phyloP scores from a whole-genome alignment of 2,797 vertebrate genomes.

The Ispidina picta region DNA sequence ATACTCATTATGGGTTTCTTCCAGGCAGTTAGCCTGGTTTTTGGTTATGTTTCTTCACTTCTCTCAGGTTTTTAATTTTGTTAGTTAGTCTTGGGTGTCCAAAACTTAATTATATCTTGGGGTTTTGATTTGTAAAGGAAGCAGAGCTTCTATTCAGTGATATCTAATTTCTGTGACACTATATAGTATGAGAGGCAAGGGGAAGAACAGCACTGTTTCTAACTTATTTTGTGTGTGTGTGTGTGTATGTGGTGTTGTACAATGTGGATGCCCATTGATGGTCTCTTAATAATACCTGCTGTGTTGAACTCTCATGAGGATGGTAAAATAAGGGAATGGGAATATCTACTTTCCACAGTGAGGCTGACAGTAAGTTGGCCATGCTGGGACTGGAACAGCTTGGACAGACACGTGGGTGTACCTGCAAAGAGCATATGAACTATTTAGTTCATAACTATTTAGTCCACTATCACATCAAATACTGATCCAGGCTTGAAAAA shows the following conservation, averaged over 20 bases:
- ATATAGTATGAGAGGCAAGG: neutral
- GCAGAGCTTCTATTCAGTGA: neutral
- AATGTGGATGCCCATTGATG: neutral
- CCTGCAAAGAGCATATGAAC: neutral
- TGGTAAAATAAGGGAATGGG: neutral
- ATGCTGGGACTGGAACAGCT: neutral
- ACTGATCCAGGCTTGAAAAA: neutral
- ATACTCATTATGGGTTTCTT: neutral
- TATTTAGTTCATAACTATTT: neutral
- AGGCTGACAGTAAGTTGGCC: fast-evolving
- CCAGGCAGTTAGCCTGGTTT: neutral
- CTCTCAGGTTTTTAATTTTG: neutral
- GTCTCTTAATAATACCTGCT: neutral
- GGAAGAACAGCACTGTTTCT: neutral
- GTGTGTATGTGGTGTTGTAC: neutral
- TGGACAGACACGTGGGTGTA: neutral
- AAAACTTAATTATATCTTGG: neutral
- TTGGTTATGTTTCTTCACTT: neutral
- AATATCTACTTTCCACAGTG: neutral
- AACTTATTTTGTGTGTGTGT: too few relatives aligned
- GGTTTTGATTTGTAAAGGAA: neutral
- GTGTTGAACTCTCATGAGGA: fast-evolving
- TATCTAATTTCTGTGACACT: too few relatives aligned
- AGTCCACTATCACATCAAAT: neutral
- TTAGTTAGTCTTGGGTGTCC: neutral